Base-by-base conservation (phyloP, 1,140 invertebrate genomes). In the Papilio dardanus region DNA sequence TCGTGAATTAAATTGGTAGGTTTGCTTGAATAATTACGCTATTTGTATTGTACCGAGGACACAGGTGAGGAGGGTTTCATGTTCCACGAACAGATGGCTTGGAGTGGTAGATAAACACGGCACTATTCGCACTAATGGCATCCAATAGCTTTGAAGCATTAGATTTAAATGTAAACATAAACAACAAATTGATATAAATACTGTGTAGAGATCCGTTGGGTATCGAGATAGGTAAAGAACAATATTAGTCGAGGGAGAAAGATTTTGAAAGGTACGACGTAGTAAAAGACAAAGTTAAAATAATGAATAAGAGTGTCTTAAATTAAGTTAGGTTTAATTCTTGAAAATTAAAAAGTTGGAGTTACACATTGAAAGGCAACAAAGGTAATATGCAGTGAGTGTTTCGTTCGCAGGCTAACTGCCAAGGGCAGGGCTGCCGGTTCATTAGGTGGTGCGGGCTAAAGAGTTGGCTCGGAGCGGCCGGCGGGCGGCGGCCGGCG, bases 391-490 rank as follows among this genome's bases (percentile, higher is more conserved):
- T 71, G 75, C 77, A 79, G 77, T 79, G 73, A 78, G 77, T 74
- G 81, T 79, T 77, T 77, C 75, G 82, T 79, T 77, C 69, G 76
- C 80, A 79, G 79, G 83, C 83, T 74, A 74, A 75, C 76, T 85
- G 82, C 82, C 87, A 84, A 86, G 84, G 83, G 81, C 82, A 77
- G 69, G 80, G 10, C 12, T 62, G 54, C 76, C 81, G 85, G 86
- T 89, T 89, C 88, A 91, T 91, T 90, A 90, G 88, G 84, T 86
- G 82, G 81, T 78, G 78, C 79, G 73, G 79, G 81, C 79, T 81
- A 86, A 84, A 86, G 83, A 87, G 87, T 82, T 84, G 80, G 81
- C 80, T 80, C 77, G 77, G 82, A 73, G 77, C 75, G 83, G 74
- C 79, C 76, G 81, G 54, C 50, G 50, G 87, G 80, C 74, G 83